These are phyloP conservation scores for Pollimyrus isidori DNA, from an alignment of 2,113 vertebrate genomes.

Conservation along the genomic window DNA sequence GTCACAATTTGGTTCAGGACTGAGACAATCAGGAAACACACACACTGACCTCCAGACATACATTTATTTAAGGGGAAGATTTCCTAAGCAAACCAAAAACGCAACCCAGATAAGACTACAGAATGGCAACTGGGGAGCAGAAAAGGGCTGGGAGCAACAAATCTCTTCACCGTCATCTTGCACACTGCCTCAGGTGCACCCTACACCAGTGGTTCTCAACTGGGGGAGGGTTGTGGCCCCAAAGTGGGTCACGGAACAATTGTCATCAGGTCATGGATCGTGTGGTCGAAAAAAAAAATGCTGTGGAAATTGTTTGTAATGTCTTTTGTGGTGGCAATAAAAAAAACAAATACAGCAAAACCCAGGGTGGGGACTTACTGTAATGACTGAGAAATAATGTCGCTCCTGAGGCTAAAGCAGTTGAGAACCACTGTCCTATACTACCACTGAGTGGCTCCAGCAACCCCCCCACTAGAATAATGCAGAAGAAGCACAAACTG, in stretches of 20 bases:
- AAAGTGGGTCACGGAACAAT: too few relatives aligned
- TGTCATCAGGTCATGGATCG: neutral
- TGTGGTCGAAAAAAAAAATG: neutral
- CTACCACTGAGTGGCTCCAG: too few relatives aligned
- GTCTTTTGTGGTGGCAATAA: neutral
- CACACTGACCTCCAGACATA: neutral
- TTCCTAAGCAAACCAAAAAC: neutral
- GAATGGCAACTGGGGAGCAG: neutral
- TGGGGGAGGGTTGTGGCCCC: too few relatives aligned
- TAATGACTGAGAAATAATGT: neutral
- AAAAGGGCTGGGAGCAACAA: neutral
- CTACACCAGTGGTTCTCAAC: neutral
- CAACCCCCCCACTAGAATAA: neutral
- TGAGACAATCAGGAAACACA: neutral
- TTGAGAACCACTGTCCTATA: neutral
- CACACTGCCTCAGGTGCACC: neutral
- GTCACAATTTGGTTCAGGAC: neutral
- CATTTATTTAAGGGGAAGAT: neutral
- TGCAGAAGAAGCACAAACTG: neutral
- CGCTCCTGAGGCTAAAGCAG: neutral
- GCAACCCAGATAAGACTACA: neutral
- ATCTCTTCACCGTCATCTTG: neutral
- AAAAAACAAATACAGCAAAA: neutral
- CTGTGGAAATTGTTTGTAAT: neutral
- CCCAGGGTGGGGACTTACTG: neutral